These are phyloP conservation scores for Sylvietta virens DNA, from an alignment of 2,113 vertebrate genomes.

Conservation along the genomic window DNA sequence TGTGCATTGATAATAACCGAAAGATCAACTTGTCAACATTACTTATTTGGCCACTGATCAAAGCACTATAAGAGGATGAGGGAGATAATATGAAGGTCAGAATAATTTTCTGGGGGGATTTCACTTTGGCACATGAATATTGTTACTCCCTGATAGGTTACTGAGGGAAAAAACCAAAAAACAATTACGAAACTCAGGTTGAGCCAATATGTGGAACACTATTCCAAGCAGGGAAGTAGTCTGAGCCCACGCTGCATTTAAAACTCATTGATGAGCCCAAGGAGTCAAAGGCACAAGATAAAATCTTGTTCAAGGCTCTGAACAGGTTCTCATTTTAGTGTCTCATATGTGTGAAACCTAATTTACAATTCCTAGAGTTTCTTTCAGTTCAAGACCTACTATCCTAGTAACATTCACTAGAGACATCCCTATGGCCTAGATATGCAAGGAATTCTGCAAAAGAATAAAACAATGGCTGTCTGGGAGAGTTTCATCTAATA, in stretches of 20 bases:
- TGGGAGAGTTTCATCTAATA: not conserved
- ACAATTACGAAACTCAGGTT: not conserved
- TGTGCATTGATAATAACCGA: constrained; percentile 48
- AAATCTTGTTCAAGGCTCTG: not conserved
- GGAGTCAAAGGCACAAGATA: not conserved
- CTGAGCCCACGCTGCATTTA: not conserved
- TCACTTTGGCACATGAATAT: not conserved
- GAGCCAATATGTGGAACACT: not conserved
- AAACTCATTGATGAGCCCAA: not conserved
- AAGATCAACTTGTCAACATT: constrained; percentile 62
- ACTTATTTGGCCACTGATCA: constrained; percentile 57
- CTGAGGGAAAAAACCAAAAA: not conserved
- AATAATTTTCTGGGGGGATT: constrained; percentile 17
- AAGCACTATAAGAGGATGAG: constrained; percentile 5
- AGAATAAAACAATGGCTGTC: not conserved
- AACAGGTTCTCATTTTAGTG: not conserved
- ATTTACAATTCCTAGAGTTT: constrained; percentile 18
- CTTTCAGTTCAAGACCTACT: constrained; percentile 7
- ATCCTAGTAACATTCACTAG: not conserved
- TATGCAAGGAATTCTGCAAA: not conserved
- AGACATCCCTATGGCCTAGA: not conserved
- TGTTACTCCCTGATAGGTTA: not conserved
- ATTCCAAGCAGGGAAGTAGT: not conserved
- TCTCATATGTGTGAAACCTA: not conserved
- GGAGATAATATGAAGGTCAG: constrained; percentile 40